Evolutionary conservation across 2,113 vertebrate species (phyloP).

Genomic region (Morone chrysops): DNA sequence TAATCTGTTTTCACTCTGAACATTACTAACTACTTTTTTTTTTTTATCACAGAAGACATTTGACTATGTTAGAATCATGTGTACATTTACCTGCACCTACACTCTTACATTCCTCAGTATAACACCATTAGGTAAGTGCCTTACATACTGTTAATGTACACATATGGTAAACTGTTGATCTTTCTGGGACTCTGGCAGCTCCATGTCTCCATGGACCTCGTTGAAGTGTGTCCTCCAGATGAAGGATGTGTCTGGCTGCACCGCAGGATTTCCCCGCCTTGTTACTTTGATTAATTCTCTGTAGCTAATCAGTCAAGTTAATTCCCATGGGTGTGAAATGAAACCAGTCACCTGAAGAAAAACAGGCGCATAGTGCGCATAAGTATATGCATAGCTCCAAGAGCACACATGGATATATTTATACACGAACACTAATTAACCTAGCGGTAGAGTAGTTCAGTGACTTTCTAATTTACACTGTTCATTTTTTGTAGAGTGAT

Average conservation of each 20-base stretch:
- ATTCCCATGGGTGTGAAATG: constrained; percentile 28
- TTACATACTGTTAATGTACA: not conserved
- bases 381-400: not conserved
- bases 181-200: not conserved
- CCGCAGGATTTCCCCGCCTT: constrained; percentile 22
- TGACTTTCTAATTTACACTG: constrained; percentile 4
- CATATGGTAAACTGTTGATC: constrained; percentile 8
- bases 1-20: not conserved
- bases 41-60: not conserved
- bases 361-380: not conserved
- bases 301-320: constrained; percentile 49
- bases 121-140: not conserved
- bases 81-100: not conserved
- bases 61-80: not conserved
- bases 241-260: constrained; percentile 48
- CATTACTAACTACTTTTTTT: not conserved
- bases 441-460: not conserved
- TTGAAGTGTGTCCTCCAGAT: constrained; percentile 45
- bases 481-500: not conserved
- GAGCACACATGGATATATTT: constrained; percentile 1
- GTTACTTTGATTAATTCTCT: constrained; percentile 60
- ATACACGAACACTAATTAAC: constrained; percentile 25
- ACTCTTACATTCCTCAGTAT: not conserved
- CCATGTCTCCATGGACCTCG: not conserved
- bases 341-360: constrained; percentile 34